These are phyloP conservation scores for Sternarchorhynchus goeldii DNA, from an alignment of 2,797 vertebrate species.

Conservation along the genomic window DNA sequence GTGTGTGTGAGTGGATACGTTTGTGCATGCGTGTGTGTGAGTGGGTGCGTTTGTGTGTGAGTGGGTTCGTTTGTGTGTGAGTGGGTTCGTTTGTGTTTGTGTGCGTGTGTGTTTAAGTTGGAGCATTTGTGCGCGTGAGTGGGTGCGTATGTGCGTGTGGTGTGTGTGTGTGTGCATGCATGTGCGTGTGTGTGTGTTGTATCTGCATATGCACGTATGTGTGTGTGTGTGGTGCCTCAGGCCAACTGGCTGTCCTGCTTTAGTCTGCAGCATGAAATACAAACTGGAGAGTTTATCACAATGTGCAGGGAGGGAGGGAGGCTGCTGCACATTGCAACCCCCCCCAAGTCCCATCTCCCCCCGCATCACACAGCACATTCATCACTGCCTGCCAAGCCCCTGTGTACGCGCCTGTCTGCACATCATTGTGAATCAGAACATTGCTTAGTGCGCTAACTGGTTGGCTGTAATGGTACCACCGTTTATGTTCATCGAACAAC, in stretches of 20 bases:
- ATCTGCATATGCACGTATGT: neutral
- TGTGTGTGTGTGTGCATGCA: neutral
- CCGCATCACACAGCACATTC: conserved; percentile 36
- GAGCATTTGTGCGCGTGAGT: neutral
- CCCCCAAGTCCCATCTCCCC: conserved; percentile 3
- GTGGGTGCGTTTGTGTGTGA: conserved; percentile 4
- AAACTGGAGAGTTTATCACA: conserved; percentile 44
- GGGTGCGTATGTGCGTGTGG: conserved; percentile 33
- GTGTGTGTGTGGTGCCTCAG: conserved; percentile 28
- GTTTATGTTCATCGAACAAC: neutral
- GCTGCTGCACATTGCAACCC: conserved; percentile 37
- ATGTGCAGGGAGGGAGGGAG: conserved; percentile 26
- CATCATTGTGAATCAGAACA: conserved; percentile 20
- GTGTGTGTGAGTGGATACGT: conserved; percentile 28
- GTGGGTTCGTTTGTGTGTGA: neutral
- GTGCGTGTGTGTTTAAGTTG: neutral
- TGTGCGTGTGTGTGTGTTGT: neutral
- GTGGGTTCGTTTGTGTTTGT: neutral
- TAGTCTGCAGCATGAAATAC: conserved; percentile 40
- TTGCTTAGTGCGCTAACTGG: neutral
- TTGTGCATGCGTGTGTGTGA: neutral
- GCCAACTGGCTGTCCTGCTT: conserved; percentile 42
- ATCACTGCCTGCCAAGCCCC: conserved; percentile 42
- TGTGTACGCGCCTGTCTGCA: conserved; percentile 44
- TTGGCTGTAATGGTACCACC: neutral